phyloP scores from a whole-genome alignment of 2,888 invertebrate species.

The Drosophila vallismaia region DNA sequence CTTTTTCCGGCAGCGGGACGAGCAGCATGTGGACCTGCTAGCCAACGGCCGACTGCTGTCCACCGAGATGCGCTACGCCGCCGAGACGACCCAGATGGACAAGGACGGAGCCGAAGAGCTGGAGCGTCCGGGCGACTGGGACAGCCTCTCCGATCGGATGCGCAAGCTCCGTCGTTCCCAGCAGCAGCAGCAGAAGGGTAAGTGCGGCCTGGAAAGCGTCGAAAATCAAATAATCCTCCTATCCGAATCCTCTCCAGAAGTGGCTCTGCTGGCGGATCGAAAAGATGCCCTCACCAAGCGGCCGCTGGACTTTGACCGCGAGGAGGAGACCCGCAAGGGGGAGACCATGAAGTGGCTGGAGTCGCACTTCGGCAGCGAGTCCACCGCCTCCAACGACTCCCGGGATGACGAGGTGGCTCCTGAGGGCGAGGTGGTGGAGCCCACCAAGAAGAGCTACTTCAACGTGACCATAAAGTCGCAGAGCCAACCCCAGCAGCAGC shows the following conservation, averaged over 20 bases:
- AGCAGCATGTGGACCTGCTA: constrained; percentile 92
- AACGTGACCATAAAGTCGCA: constrained; percentile 90
- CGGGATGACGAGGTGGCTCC: constrained; percentile 82
- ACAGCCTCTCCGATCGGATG: constrained; percentile 90
- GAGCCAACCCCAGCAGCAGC: constrained; percentile 53
- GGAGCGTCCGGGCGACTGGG: constrained; percentile 90
- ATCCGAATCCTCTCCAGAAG: constrained; percentile 59
- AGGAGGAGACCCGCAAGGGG: constrained; percentile 94
- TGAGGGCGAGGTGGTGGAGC: constrained; percentile 84
- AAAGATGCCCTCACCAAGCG: constrained; percentile 92
- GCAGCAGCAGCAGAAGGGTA: constrained; percentile 85
- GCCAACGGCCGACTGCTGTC: constrained; percentile 92
- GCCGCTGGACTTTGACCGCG: constrained; percentile 93
- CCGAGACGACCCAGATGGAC: constrained; percentile 92
- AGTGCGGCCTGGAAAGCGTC: constrained; percentile 2
- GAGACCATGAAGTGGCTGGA: constrained; percentile 96
- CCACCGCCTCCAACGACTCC: constrained; percentile 88
- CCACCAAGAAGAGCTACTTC: constrained; percentile 89
- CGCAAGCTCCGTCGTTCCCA: constrained; percentile 86
- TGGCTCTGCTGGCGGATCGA: constrained; percentile 86
- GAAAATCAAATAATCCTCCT: not conserved
- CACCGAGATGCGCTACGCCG: constrained; percentile 92
- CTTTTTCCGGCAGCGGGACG: constrained; percentile 90
- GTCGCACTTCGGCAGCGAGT: constrained; percentile 95
- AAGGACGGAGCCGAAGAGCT: constrained; percentile 86